Conservation (phyloP, 2,888 invertebrate species). For the Bellardia bayeri region DNA sequence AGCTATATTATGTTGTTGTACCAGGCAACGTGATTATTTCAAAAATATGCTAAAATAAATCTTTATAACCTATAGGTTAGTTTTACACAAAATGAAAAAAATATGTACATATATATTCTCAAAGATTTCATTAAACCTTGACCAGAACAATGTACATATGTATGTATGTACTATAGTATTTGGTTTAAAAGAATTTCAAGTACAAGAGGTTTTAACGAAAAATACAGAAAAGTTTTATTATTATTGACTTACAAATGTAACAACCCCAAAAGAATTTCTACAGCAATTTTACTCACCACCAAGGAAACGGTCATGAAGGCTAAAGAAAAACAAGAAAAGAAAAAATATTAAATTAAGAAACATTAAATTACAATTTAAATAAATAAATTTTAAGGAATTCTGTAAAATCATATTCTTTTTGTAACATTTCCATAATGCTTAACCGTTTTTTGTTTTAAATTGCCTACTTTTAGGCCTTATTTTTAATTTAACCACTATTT, state of each 20-base stretch:
- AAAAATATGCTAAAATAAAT: conserved; percentile 4
- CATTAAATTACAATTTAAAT: no score
- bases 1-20: neutral
- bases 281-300: neutral
- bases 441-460: no score
- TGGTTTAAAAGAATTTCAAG: conserved; percentile 7
- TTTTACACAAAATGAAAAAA: neutral
- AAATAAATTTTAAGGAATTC: no score
- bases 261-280: conserved; percentile 13
- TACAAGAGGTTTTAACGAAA: neutral
- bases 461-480: no score
- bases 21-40: conserved; percentile 26
- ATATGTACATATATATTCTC: no score
- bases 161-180: neutral
- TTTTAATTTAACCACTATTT: no score
- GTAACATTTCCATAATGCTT: no score
- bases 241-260: conserved; percentile 7
- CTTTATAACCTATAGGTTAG: neutral
- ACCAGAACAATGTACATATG: conserved; percentile 3
- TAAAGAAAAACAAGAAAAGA: neutral
- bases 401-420: no score
- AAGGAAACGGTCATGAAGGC: conserved; percentile 19
- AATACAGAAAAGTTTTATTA: neutral
- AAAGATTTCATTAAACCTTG: conserved; percentile 37
- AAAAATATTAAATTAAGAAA: neutral